Base-by-base conservation (phyloP, 2,113 vertebrate genomes). In the Malurus elegans region DNA sequence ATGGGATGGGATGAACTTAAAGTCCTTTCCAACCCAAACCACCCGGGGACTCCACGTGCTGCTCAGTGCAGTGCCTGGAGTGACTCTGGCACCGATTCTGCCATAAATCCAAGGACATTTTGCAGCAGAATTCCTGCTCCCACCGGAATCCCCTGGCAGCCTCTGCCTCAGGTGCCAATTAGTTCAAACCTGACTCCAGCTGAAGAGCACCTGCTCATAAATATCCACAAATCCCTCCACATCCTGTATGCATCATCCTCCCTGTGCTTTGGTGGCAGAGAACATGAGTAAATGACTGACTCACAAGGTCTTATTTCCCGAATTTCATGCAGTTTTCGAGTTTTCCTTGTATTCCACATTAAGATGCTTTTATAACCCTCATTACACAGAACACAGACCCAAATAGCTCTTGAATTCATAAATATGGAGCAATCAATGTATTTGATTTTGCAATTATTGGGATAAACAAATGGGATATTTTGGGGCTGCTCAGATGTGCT, bases 361-460 rank as follows among this genome's bases (percentile, higher is more conserved):
- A 80, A 92, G 83, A 62, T 44, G 56, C 87, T 88, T 92, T 93
- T 74, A 83, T 80, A 86, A 83, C 79, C 69, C 84, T 90, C 90
- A 86, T 92, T 74, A 69, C 72, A 64, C 21, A 51, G 47, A 80
- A 18, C 0, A 1, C 85, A 85, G 79, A 65, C 79, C 73, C 79
- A 92, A 93, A 90, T 57, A 94, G 91, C 89, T 92, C 93, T 94
- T 62, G 87, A 91, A 95, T 92, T 88, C 67, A 93, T 95, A 93
- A 96, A 95, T 73, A 71, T 0, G 26, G 91, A 93, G 92, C 94
- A 73, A 94, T 86, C 36, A 21, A 88, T 95, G 92, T 51, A 70
- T 94, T 96, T 94, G 78, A 95, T 95, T 90, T 88, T 58, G 82
- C 91, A 96, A 93, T 97, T 95, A 97, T 69, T 86, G 87, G 8